Base-by-base conservation (phyloP, 64 coral and sea anemone genomes). In the Montipora cactus region DNA sequence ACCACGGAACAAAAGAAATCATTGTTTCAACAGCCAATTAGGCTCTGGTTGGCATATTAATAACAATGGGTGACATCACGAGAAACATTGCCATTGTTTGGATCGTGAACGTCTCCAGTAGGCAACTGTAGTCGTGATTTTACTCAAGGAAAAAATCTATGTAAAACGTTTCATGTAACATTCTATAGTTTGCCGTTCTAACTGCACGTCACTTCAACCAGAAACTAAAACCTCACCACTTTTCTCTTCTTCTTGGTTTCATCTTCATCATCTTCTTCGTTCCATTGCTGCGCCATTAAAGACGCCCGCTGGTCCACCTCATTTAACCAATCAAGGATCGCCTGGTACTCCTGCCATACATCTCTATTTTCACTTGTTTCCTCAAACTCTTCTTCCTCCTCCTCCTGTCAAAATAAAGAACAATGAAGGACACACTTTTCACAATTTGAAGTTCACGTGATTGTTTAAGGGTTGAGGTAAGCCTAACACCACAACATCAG, bases 221-320 rank as follows among this genome's bases (percentile, higher is more conserved):
- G 61, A 15, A 64, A 11, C 3, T 64, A 64, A 57, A 21, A 84
- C 11, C 77, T 95, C 59, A 83, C 89, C 71, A 78, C 87, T 78
- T 85, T 80, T 14, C 66, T 70, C 78, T 66, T 86, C 18, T 95
- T 87, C 49, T 59, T 89, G 0, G 88, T 10, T 79, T 90, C 88
- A 58, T 91, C 76, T 87, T 95, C 81, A 78, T 93, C 91, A 13
- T 84, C 79, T 71, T 93, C 95, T 58, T 93, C 86, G 49, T 67
- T 78, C 91, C 95, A 96, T 68, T 96, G 90, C 58, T 96, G 62
- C 89, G 93, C 95, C 95, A 96, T 96, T 66, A 94, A 93, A 50
- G 91, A 90, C 75, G 89, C 58, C 48, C 50, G 84, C 20, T 90
- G 73, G 48, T 94, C 95, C 14, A 81, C 81, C 90, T 91, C 93